Evolutionary conservation across 2,888 invertebrate genomes (phyloP).

Genomic region (Nymphalis polychloros): DNA sequence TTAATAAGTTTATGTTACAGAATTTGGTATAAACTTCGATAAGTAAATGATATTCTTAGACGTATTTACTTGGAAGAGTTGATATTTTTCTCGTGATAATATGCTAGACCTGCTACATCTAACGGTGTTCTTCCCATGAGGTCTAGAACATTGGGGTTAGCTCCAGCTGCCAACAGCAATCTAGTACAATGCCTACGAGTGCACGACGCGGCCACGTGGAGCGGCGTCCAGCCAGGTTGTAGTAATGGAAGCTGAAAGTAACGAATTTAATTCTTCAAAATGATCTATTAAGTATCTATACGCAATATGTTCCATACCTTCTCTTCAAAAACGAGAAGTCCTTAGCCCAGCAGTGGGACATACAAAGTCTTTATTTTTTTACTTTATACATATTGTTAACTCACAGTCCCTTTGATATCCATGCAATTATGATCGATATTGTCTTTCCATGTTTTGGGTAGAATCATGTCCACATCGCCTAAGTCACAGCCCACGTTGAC

Average conservation of each 20-base stretch:
- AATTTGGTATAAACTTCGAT: not conserved
- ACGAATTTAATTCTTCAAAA: too few species aligned
- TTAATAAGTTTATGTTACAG: not conserved
- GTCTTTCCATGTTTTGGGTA: slow-evolving; percentile 73
- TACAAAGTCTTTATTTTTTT: too few species aligned
- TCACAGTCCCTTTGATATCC: slow-evolving; percentile 63
- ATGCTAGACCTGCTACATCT: slow-evolving; percentile 74
- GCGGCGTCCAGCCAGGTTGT: slow-evolving; percentile 81
- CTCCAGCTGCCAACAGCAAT: slow-evolving; percentile 75
- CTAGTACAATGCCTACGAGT: slow-evolving; percentile 74
- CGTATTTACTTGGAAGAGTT: slow-evolving; percentile 44
- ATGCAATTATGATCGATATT: slow-evolving; percentile 74
- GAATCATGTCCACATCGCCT: slow-evolving; percentile 53
- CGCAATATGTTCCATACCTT: too few species aligned
- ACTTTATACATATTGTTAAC: slow-evolving; percentile 39
- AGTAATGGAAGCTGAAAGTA: slow-evolving; percentile 64
- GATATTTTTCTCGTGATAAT: slow-evolving; percentile 55
- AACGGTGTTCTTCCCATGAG: slow-evolving; percentile 70
- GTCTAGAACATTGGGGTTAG: slow-evolving; percentile 70
- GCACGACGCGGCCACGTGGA: slow-evolving; percentile 82
- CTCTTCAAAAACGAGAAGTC: too few species aligned
- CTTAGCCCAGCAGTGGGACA: too few species aligned
- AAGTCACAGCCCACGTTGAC: slow-evolving; percentile 67
- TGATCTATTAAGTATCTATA: too few species aligned
- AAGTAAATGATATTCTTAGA: not conserved